Base-by-base conservation (phyloP, 1,140 invertebrate species). In the Archivesica marissinica region DNA sequence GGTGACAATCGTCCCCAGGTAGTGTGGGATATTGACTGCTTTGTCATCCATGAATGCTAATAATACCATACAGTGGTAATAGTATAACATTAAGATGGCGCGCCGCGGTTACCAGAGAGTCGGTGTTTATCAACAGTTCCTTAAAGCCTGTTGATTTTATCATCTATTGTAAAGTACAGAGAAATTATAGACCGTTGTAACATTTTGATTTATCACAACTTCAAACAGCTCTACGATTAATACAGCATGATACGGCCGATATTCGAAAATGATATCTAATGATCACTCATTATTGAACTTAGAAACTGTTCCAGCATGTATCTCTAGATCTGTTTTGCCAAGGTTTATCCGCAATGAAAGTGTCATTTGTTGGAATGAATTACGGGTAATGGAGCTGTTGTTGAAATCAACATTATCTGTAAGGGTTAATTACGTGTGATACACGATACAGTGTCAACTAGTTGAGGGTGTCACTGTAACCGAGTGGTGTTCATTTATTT, bases 1-100 rank as follows among this genome's bases (percentile, higher is more conserved):
- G 79, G 79, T 81, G 79, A 81, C 47, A 35, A 72, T 41, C 64
- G 68, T 72, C n/a, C 11, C 41, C 50, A 47, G 39, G 68, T 72
- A 47, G 68, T 72, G 23, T 50, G 3, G n/a, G n/a, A 72, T 72
- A 72, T 72, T 28, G 28, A 25, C 3, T 2, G 68, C 68, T 72
- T 72, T 72, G 44, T 72, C 41, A 44, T 25, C 35, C 1, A 20
- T 47, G 28, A 33, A 50, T 30, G 68, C 68, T 72, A 72, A 72
- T 72, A 47, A 72, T 72, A 72, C 28, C 30, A 47, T 72, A 2
- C 13, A 72, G 17, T 33, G 41, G 35, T 30, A 47, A 72, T 72
- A 72, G 50, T 50, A 44, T 47, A 72, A 72, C 41, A 50, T 47
- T 52, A 59, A 72, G 38, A n/a, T n/a, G 15, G 15, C 23, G 28